Evolutionary conservation across 1,140 invertebrate species (phyloP), one percentile per base, ranked within the genome.

Genomic region (Prorops nasuta): DNA sequence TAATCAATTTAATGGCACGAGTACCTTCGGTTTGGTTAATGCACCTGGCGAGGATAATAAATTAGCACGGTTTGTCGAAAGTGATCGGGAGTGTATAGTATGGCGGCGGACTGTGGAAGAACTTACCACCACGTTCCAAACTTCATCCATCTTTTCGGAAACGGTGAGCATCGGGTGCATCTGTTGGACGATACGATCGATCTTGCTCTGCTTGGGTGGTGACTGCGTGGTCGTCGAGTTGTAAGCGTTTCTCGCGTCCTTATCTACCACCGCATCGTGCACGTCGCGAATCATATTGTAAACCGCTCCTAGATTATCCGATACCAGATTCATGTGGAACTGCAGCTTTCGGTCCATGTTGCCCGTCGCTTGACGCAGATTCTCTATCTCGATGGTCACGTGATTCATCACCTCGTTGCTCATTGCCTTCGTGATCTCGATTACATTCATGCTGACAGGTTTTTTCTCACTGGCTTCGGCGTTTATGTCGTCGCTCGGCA

Each of bases 61-160:
- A n/a, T n/a, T n/a, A n/a, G n/a, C n/a, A n/a, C n/a, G n/a, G n/a
- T n/a, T n/a, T n/a, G n/a, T n/a, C n/a, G n/a, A n/a, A n/a, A n/a
- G n/a, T n/a, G n/a, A n/a, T n/a, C n/a, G n/a, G n/a, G n/a, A n/a
- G n/a, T n/a, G n/a, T n/a, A n/a, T n/a, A n/a, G n/a, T n/a, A n/a
- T n/a, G n/a, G n/a, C n/a, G n/a, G n/a, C n/a, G n/a, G n/a, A n/a
- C n/a, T n/a, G n/a, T n/a, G n/a, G n/a, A n/a, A n/a, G 16, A 16
- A 55, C 68, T 72, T 45, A 76, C 88, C 15, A 92, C 87, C 12
- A 92, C 88, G 62, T 90, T 86, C 89, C 90, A 92, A 3, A 92
- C 88, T 76, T 92, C 87, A 57, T 92, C 89, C 88, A 92, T 92
- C 72, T 92, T 92, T 64, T 90, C 88, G 0, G 88, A 89, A 1